A percentile compares a stretch with the other conserved stretches of the same genome.
Evolutionary conservation across 30 jellyfish, hydroid and myxozoan species (phyloP).

Genomic region (Hydra vulgaris): DNA sequence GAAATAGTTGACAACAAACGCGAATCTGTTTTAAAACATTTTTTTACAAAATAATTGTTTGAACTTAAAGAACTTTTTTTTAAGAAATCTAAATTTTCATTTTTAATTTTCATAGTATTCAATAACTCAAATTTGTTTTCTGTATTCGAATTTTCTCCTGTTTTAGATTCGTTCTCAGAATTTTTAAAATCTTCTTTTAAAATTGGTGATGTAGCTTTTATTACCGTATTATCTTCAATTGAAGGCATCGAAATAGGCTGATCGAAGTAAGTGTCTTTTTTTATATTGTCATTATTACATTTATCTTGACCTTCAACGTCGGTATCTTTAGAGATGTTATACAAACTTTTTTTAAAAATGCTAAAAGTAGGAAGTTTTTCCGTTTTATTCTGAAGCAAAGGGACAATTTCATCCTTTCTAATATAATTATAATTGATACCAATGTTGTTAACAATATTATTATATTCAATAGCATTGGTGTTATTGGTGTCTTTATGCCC

Average conservation of each 20-base stretch:
- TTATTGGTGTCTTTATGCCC: no score
- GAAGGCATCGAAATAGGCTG: background rate
- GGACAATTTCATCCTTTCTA: background rate
- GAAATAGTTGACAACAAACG: background rate
- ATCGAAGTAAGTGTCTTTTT: background rate
- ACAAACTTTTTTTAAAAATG: background rate
- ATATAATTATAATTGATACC: no score
- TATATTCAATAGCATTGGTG: no score
- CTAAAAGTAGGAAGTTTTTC: constrained; percentile 23
- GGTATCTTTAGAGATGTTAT: background rate
- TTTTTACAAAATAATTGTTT: background rate
- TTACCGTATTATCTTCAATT: background rate
- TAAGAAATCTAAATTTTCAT: background rate
- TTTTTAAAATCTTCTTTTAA: background rate
- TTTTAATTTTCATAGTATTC: no score
- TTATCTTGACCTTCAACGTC: background rate
- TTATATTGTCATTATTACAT: background rate
- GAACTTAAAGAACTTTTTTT: background rate
- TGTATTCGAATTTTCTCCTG: background rate
- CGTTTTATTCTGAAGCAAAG: background rate
- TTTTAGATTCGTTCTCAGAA: background rate
- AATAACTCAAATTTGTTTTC: background rate
- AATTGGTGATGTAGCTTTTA: background rate
- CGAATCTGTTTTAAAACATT: background rate
- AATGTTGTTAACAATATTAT: no score